Percentiles rank a stretch among this genome's conserved stretches.
These are phyloP conservation scores for Rhinogobio ventralis DNA, from an alignment of 2,797 vertebrate genomes.

Conservation along the genomic window DNA sequence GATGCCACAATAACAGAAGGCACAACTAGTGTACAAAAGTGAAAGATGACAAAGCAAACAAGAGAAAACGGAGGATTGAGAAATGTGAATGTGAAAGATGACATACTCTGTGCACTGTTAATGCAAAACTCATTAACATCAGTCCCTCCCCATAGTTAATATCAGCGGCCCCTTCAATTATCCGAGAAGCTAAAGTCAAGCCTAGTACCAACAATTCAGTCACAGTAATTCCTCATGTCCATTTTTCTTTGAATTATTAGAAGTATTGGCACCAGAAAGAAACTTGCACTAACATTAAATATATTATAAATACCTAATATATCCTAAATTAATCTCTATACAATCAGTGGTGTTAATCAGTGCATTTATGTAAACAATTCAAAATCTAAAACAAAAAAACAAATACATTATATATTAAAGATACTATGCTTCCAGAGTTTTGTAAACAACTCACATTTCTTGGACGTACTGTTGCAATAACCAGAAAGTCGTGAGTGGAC, in stretches of 20 bases:
- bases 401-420: constrained; percentile 48
- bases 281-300: constrained; percentile 39
- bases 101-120: not conserved
- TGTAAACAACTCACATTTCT: constrained; percentile 60
- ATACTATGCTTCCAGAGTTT: constrained; percentile 47
- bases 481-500: constrained; percentile 45
- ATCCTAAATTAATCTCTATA: constrained; percentile 52
- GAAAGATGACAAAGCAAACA: constrained; percentile 45
- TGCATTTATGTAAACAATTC: constrained; percentile 58
- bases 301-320: constrained; percentile 46
- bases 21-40: constrained; percentile 65
- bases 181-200: constrained; percentile 32
- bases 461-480: constrained; percentile 42
- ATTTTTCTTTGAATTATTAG: constrained; percentile 30
- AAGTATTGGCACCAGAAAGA: constrained; percentile 46
- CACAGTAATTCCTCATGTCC: constrained; percentile 46
- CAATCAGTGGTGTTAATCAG: constrained; percentile 58
- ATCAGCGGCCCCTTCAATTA: constrained; percentile 15
- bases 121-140: constrained; percentile 29
- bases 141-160: constrained; percentile 15
- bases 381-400: constrained; percentile 41
- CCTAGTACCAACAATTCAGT: constrained; percentile 31
- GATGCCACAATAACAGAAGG: constrained; percentile 65
- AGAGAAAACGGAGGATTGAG: constrained; percentile 43
- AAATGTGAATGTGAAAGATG: constrained; percentile 11